These are phyloP conservation scores for Eumerus sabulonum DNA, from an alignment of 2,888 invertebrate species.

Conservation along the genomic window DNA sequence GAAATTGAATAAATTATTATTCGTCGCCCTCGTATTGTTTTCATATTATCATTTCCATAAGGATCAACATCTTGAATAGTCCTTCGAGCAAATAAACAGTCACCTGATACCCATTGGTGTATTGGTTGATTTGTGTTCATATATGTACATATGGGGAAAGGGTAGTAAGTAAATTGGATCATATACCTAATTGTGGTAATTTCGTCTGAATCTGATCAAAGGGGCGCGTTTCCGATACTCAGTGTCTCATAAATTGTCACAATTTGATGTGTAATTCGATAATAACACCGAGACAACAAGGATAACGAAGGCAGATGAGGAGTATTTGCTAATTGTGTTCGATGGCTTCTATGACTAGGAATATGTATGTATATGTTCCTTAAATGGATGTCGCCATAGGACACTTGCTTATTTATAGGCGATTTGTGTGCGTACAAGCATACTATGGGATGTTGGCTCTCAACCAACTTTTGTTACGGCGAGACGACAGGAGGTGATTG, in stretches of 20 bases:
- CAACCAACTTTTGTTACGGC: too few species aligned
- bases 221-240: neutral
- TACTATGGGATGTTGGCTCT: too few species aligned
- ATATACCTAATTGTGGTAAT: constrained; percentile 63
- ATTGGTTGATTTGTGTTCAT: neutral
- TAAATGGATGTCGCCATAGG: constrained; percentile 44
- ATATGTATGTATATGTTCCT: constrained; percentile 3
- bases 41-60: neutral
- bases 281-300: too few species aligned
- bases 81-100: neutral
- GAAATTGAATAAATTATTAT: constrained; percentile 51
- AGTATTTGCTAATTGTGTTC: too few species aligned
- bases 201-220: constrained; percentile 57
- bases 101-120: constrained; percentile 37
- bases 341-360: constrained; percentile 31
- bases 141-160: constrained; percentile 32
- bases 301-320: neutral
- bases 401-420: constrained; percentile 49
- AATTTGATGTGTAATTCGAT: too few species aligned
- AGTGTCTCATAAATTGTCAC: constrained; percentile 42
- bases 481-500: too few species aligned
- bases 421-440: neutral
- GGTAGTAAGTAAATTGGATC: constrained; percentile 44
- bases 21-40: constrained; percentile 28
- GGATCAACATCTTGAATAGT: neutral